phyloP scores from a whole-genome alignment of 1,140 invertebrate genomes.

The Drosophila kurseongensis region DNA sequence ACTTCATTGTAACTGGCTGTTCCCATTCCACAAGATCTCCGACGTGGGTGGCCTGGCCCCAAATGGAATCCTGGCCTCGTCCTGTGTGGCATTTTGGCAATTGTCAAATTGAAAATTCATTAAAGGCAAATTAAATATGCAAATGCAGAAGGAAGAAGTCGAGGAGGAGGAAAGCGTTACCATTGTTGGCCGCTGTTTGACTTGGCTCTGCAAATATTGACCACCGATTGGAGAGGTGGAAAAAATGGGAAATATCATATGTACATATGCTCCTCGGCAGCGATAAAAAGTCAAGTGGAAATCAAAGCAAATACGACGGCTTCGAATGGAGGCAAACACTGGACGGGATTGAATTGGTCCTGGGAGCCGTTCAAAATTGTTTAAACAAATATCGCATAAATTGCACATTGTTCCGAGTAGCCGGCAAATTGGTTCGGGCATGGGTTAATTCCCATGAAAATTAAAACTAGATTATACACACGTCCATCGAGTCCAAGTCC shows the following conservation, averaged over 20 bases:
- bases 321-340: slow-evolving; percentile 43
- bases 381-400: slow-evolving; percentile 70
- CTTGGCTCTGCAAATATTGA: slow-evolving; percentile 73
- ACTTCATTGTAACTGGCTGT: not conserved
- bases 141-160: slow-evolving; percentile 52
- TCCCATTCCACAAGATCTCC: not conserved
- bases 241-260: slow-evolving; percentile 63
- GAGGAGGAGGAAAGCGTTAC: slow-evolving; percentile 34
- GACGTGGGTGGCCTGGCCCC: slow-evolving; percentile 58
- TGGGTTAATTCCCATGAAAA: slow-evolving; percentile 80
- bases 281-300: slow-evolving; percentile 74
- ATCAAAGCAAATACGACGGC: slow-evolving; percentile 72
- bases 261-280: slow-evolving; percentile 43
- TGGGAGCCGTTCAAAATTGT: slow-evolving; percentile 48
- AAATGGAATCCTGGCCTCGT: slow-evolving; percentile 19
- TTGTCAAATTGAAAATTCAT: slow-evolving; percentile 84
- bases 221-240: slow-evolving; percentile 24
- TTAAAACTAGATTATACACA: slow-evolving; percentile 81
- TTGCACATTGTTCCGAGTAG: slow-evolving; percentile 54
- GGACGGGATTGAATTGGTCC: slow-evolving; percentile 7
- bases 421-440: slow-evolving; percentile 40
- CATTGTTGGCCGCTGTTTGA: slow-evolving; percentile 61
- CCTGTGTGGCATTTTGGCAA: slow-evolving; percentile 76
- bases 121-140: slow-evolving; percentile 83
- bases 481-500: slow-evolving; percentile 10